These are phyloP conservation scores for Anoura caudifer DNA, from an alignment of 2,113 vertebrate genomes.

Conservation along the genomic window DNA sequence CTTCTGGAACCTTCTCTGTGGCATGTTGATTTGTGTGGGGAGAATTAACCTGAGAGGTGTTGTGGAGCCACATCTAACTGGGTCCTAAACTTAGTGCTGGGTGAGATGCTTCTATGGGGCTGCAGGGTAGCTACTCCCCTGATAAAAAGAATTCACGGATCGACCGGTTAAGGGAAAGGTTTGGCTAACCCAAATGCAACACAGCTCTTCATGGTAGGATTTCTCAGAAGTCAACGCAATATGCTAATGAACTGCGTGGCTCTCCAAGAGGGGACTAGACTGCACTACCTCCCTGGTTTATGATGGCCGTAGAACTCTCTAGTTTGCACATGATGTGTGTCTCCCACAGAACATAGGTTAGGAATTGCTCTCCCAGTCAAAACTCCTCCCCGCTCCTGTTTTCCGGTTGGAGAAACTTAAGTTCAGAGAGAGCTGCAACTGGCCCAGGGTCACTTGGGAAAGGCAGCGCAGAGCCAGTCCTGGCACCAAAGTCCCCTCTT, in stretches of 20 bases:
- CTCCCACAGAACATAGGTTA: background rate
- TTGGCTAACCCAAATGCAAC: background rate
- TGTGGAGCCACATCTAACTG: background rate
- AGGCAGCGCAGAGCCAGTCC: background rate
- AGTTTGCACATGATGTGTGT: background rate
- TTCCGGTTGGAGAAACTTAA: background rate
- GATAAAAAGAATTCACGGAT: fast-evolving
- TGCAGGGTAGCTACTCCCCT: background rate
- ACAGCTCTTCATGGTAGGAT: background rate
- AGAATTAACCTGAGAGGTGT: background rate
- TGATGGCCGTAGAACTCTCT: background rate
- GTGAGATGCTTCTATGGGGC: background rate
- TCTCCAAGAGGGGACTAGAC: background rate
- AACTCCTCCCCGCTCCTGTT: fast-evolving
- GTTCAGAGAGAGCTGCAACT: background rate
- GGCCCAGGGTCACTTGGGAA: background rate
- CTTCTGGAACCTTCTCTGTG: background rate
- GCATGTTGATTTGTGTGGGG: background rate
- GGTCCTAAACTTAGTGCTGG: background rate
- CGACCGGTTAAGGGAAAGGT: background rate
- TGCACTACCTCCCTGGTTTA: background rate
- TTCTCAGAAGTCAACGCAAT: background rate
- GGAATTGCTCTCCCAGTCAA: background rate
- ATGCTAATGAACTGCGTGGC: background rate
- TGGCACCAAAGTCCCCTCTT: background rate